Evolutionary conservation across 92 coral and sea anemone genomes (phyloP).

Genomic region (Pocillopora grandis): DNA sequence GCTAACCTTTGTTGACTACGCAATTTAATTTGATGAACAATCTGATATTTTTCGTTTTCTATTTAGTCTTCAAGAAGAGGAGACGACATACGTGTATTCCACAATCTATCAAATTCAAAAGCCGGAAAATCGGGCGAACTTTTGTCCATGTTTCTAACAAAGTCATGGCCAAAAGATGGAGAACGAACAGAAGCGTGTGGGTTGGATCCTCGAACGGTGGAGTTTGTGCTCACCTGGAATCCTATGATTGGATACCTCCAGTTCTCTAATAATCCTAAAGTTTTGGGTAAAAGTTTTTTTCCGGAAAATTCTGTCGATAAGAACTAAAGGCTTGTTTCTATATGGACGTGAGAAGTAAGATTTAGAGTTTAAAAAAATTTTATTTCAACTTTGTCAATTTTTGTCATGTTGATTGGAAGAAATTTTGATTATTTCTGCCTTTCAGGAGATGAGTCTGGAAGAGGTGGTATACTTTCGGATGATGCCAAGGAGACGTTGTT

Average conservation of each 20-base stretch:
- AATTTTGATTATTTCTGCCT: neutral
- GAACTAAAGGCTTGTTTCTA: no score
- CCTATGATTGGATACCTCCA: constrained; percentile 70
- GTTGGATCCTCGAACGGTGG: constrained; percentile 35
- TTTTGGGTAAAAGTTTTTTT: neutral
- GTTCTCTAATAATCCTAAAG: constrained; percentile 54
- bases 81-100: no score
- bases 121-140: constrained; percentile 55
- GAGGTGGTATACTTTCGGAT: constrained; percentile 22
- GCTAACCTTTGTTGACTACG: no score
- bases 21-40: no score
- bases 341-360: no score
- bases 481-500: constrained; percentile 27
- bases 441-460: constrained; percentile 25
- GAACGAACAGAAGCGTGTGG: neutral
- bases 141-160: constrained; percentile 61
- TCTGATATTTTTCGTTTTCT: neutral
- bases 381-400: no score
- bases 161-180: constrained; percentile 62
- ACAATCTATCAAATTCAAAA: no score
- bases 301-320: no score
- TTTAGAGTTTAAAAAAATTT: no score
- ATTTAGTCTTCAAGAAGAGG: neutral
- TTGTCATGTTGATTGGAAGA: neutral
- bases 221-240: constrained; percentile 67